Conservation (phyloP, 2,888 invertebrate genomes). For the Sminthurides aquaticus region DNA sequence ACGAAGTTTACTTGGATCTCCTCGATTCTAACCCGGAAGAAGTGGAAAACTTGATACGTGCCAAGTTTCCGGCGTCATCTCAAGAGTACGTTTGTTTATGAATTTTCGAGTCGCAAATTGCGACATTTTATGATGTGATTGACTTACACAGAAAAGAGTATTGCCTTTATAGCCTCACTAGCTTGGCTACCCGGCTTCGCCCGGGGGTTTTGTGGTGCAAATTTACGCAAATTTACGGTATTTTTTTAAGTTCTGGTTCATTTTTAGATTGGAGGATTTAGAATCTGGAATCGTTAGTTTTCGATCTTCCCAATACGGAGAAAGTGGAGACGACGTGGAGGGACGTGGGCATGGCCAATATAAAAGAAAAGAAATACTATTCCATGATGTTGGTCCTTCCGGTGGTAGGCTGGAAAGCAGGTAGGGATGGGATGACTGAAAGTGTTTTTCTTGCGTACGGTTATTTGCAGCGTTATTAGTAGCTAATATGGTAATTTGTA, state of each 20-base stretch:
- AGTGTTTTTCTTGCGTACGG: too few relatives aligned
- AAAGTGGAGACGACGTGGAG: not conserved
- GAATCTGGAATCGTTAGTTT: not conserved
- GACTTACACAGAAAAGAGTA: too few relatives aligned
- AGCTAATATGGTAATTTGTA: not conserved
- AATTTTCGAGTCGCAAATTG: conserved; percentile 8
- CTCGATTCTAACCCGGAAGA: conserved; percentile 76
- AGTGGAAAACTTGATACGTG: conserved; percentile 57
- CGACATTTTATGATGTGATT: not conserved
- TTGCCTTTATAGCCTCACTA: too few relatives aligned
- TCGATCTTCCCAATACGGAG: not conserved
- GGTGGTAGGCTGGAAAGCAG: not conserved
- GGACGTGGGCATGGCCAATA: not conserved
- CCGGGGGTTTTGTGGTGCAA: too few relatives aligned
- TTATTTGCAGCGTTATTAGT: not conserved
- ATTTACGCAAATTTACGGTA: too few relatives aligned
- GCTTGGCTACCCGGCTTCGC: too few relatives aligned
- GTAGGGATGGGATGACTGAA: not conserved
- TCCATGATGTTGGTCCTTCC: not conserved
- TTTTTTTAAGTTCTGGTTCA: too few relatives aligned
- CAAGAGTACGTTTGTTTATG: conserved; percentile 49
- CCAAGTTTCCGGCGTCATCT: conserved; percentile 36
- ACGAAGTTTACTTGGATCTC: conserved; percentile 78
- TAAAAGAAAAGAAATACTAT: not conserved
- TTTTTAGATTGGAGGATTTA: not conserved